Percentiles rank a stretch among this genome's conserved stretches.
These are phyloP conservation scores for Cephus spinipes DNA, from an alignment of 2,888 invertebrate species.

Conservation along the genomic window DNA sequence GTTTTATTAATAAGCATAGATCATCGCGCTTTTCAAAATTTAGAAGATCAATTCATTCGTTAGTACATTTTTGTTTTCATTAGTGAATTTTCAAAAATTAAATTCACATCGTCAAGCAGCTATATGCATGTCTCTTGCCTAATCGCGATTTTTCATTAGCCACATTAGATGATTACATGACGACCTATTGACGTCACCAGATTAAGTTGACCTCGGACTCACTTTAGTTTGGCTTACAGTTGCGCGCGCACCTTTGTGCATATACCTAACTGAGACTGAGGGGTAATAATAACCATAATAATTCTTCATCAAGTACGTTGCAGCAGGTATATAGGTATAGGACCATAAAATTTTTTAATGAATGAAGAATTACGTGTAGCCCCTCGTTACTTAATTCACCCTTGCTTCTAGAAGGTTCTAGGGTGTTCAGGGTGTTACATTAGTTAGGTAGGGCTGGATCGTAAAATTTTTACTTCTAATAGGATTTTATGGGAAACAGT, in stretches of 20 bases:
- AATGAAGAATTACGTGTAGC: neutral
- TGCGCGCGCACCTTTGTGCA: constrained; percentile 4
- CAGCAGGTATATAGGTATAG: neutral
- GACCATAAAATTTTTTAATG: neutral
- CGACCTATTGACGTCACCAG: constrained; percentile 23
- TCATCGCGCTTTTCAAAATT: neutral
- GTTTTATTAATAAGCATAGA: too few relatives aligned
- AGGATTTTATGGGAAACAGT: neutral
- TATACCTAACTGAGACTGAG: neutral
- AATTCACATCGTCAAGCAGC: neutral
- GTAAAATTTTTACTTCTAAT: too few relatives aligned
- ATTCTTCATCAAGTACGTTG: neutral
- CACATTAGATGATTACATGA: constrained; percentile 29
- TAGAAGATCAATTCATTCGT: neutral
- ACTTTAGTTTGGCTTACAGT: constrained; percentile 20
- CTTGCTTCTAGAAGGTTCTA: neutral
- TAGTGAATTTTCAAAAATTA: neutral
- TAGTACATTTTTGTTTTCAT: neutral
- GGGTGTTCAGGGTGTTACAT: neutral
- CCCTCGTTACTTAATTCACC: neutral
- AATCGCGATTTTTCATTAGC: neutral
- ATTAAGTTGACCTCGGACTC: constrained; percentile 35
- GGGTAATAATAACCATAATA: neutral
- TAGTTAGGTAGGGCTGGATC: too few relatives aligned
- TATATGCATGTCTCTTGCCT: neutral